Percentiles rank a stretch among this genome's conserved stretches.
Evolutionary conservation across 2,888 invertebrate species (phyloP).

Genomic region (Caenorhabditis sp.): DNA sequence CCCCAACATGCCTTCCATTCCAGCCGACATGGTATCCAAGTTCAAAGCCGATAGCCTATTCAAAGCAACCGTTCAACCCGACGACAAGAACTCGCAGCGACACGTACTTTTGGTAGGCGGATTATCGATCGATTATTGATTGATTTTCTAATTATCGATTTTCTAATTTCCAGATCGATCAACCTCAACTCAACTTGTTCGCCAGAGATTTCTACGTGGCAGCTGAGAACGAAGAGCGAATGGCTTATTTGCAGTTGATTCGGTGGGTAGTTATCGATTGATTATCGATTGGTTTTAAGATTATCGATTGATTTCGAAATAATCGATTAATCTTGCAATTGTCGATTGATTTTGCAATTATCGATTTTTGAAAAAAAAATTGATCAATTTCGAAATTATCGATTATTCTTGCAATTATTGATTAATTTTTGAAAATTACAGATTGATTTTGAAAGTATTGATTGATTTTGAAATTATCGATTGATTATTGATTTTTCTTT

Average conservation of each 20-base stretch:
- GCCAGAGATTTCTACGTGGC: constrained; percentile 91
- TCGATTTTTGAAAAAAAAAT: not conserved
- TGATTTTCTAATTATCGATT: not conserved
- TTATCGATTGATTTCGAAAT: not conserved
- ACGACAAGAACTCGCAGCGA: constrained; percentile 93
- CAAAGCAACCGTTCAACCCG: constrained; percentile 88
- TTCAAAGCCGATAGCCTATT: constrained; percentile 82
- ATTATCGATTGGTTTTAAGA: not conserved
- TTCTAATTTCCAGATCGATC: constrained; percentile 88
- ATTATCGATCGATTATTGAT: too few relatives aligned
- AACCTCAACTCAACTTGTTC: constrained; percentile 91
- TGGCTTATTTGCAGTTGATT: constrained; percentile 86
- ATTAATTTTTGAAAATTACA: too few relatives aligned
- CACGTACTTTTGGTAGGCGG: constrained; percentile 94
- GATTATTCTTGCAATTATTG: not conserved
- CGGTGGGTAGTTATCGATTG: constrained; percentile 61
- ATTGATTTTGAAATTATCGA: not conserved
- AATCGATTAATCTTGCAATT: not conserved
- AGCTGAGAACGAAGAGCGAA: constrained; percentile 87
- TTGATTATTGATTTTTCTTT: not conserved
- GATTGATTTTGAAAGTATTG: not conserved
- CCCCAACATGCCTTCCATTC: too few relatives aligned
- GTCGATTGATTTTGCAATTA: too few relatives aligned
- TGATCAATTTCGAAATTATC: not conserved
- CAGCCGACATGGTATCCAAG: constrained; percentile 63